Percentiles rank a stretch among this genome's conserved stretches.
These are phyloP conservation scores for Schlechtendalia chinensis DNA, from an alignment of 1,140 invertebrate species.

Conservation along the genomic window DNA sequence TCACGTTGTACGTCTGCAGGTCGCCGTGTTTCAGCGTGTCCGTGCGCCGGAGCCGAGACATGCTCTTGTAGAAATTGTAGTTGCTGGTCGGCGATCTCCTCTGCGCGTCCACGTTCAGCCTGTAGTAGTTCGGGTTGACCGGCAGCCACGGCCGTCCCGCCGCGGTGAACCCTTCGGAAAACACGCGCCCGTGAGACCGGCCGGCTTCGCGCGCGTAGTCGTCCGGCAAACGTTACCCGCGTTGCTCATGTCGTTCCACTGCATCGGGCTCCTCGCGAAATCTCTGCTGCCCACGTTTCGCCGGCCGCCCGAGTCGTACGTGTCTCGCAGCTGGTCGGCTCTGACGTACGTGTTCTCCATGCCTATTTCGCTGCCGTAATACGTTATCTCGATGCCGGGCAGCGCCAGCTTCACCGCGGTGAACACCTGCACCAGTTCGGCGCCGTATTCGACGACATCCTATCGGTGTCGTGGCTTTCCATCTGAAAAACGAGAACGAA, in stretches of 20 bases:
- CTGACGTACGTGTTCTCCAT: constrained; percentile 51
- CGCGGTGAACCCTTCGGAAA: constrained; percentile 61
- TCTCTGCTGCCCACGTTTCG: constrained; percentile 61
- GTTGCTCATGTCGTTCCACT: constrained; percentile 63
- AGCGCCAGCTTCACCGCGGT: constrained; percentile 15
- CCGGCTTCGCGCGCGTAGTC: too few species aligned
- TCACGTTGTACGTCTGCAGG: constrained; percentile 53
- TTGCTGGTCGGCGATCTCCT: constrained; percentile 55
- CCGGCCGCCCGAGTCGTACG: constrained; percentile 52
- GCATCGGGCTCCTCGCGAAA: constrained; percentile 71
- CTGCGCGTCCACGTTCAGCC: constrained; percentile 58
- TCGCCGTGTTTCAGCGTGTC: constrained; percentile 56
- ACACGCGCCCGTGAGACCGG: not conserved
- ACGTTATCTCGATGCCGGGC: constrained; percentile 44
- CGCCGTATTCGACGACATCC: not conserved
- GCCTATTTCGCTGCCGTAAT: constrained; percentile 51
- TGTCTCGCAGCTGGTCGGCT: constrained; percentile 54
- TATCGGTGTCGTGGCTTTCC: constrained; percentile 11
- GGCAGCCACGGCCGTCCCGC: constrained; percentile 68
- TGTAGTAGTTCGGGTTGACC: constrained; percentile 60
- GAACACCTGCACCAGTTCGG: constrained; percentile 21
- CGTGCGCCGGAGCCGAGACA: constrained; percentile 57
- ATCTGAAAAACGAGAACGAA: constrained; percentile 50
- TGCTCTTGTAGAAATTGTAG: constrained; percentile 59
- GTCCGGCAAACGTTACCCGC: constrained; percentile 49